These are phyloP conservation scores for Drosophila parvula DNA, from an alignment of 1,140 invertebrate genomes.

Conservation along the genomic window DNA sequence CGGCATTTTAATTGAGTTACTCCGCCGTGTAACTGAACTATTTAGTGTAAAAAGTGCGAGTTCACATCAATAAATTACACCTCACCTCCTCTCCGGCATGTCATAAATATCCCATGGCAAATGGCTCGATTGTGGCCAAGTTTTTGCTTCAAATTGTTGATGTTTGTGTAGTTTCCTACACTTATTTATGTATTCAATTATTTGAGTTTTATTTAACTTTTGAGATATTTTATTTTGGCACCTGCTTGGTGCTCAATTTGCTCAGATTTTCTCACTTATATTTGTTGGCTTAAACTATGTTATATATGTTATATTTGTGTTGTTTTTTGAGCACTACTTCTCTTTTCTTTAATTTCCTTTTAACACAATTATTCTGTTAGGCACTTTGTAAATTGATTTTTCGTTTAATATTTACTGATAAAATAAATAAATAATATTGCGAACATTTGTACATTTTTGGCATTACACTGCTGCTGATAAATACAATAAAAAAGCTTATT, in stretches of 20 bases:
- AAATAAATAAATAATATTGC: background rate
- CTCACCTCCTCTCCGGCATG: conserved; percentile 44
- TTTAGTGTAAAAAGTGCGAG: conserved; percentile 21
- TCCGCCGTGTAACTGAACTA: conserved; percentile 1
- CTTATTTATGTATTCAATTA: background rate
- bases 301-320: background rate
- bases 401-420: background rate
- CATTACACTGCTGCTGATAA: background rate
- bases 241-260: background rate
- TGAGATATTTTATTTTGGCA: background rate
- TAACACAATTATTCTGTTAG: background rate
- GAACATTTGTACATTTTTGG: background rate
- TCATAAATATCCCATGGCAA: conserved; percentile 58
- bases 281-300: background rate
- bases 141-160: conserved; percentile 4
- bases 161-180: background rate
- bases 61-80: conserved; percentile 21
- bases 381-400: background rate
- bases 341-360: background rate
- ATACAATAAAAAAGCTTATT: background rate
- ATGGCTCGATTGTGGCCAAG: conserved; percentile 10
- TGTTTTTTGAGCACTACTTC: background rate
- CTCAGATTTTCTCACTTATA: background rate
- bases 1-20: conserved; percentile 50
- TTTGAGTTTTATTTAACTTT: background rate